Base-by-base conservation (phyloP, 30 jellyfish, hydroid and myxozoan genomes). In the Hydra vulgaris region DNA sequence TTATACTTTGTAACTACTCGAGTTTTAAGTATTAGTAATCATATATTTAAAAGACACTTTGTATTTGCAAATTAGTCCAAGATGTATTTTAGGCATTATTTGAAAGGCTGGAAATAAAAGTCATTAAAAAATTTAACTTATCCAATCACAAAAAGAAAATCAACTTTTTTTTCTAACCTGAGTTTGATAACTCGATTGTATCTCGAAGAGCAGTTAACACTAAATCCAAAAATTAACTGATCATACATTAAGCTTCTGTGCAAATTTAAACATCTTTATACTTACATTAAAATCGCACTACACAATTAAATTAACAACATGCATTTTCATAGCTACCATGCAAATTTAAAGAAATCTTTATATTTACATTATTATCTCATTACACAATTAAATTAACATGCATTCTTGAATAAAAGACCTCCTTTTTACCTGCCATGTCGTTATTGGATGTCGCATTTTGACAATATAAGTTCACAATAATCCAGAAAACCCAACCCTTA, bases 121-220 rank as follows among this genome's bases (percentile, higher is more conserved):
- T n/a, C n/a, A n/a, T n/a, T n/a, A n/a, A n/a, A n/a, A n/a, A n/a
- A n/a, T n/a, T 40, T 40, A 40, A 40, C 61, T 40, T 3, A 40
- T 40, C 61, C 12, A 40, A n/a, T n/a, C 12, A 12, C 61, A 40
- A 40, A 40, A 40, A 3, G 61, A 40, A 40, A 12, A 40, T 3
- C 61, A 40, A n/a, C n/a, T n/a, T n/a, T n/a, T n/a, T n/a, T 17
- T n/a, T 81, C 76, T 79, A 70, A 82, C 89, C 83, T 23, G 71
- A 55, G 81, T 80, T 79, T 26, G 95, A 61, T 55, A 81, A 74
- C 56, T 86, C 86, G 70, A 85, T 79, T 54, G 88, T 77, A 55
- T 79, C 94, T 66, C 94, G 55, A 24, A 71, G 72, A 7, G 78
- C 23, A 3, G 88, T 81, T 40, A 71, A 56, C 19, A 72, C 94